A percentile compares a stretch with the other conserved stretches of the same genome.
Conservation (phyloP, 2,888 invertebrate genomes). For the Orchestes rusci region DNA sequence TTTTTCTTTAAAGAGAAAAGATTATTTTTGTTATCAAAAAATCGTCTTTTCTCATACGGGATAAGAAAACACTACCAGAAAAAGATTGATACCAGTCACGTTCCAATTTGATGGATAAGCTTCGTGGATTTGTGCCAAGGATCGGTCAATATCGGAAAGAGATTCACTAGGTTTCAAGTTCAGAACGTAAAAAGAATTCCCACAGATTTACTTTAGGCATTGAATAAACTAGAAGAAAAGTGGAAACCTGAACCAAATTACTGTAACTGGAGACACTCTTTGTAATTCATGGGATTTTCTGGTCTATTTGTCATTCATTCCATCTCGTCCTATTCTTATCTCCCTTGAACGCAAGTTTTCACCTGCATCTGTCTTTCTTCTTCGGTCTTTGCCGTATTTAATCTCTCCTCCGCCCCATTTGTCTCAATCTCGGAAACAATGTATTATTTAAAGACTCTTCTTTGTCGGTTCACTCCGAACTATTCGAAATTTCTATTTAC, state of each 20-base stretch:
- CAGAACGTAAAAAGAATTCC: too few relatives aligned
- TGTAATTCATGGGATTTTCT: constrained; percentile 46
- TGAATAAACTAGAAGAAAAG: constrained; percentile 34
- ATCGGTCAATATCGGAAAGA: too few relatives aligned
- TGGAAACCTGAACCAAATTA: constrained; percentile 29
- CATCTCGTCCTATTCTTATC: constrained; percentile 32
- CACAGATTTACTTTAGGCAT: constrained; percentile 37
- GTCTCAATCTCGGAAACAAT: constrained; percentile 45
- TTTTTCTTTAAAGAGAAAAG: too few relatives aligned
- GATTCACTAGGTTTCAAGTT: too few relatives aligned
- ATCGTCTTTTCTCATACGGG: too few relatives aligned
- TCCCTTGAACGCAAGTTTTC: constrained; percentile 5
- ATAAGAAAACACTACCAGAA: too few relatives aligned
- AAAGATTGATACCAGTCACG: too few relatives aligned
- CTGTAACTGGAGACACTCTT: constrained; percentile 44
- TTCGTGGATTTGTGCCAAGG: too few relatives aligned
- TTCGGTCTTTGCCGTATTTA: constrained; percentile 35
- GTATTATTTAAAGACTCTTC: constrained; percentile 43
- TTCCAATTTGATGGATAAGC: too few relatives aligned
- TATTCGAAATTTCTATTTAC: constrained; percentile 11
- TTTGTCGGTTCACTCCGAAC: constrained; percentile 22
- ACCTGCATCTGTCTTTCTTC: constrained; percentile 29
- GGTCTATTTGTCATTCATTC: constrained; percentile 46
- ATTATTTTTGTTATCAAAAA: too few relatives aligned
- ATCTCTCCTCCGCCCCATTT: constrained; percentile 44